These are phyloP conservation scores for Hydrotaea cyrtoneurina DNA, from an alignment of 2,888 invertebrate species.

Conservation along the genomic window DNA sequence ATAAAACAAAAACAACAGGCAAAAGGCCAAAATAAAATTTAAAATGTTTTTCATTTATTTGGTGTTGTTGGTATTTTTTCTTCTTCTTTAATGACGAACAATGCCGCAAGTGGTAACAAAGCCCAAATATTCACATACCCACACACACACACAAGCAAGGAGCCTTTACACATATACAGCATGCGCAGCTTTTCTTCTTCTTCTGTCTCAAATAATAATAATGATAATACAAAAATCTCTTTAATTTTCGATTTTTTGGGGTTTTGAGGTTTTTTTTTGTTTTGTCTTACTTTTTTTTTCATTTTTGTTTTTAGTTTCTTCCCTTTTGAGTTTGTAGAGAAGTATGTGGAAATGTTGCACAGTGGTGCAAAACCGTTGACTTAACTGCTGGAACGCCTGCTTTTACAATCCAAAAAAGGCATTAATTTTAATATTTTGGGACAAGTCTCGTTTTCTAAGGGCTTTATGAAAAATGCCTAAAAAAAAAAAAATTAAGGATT, in stretches of 20 bases:
- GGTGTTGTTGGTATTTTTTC: slow-evolving; percentile 8
- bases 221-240: slow-evolving; percentile 38
- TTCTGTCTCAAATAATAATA: slow-evolving; percentile 13
- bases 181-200: neutral
- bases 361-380: neutral
- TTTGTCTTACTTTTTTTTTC: no score
- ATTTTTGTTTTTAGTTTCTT: neutral
- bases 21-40: slow-evolving; percentile 43
- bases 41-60: slow-evolving; percentile 34
- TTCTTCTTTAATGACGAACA: slow-evolving; percentile 41
- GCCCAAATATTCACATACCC: slow-evolving; percentile 29
- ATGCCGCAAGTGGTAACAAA: slow-evolving; percentile 53
- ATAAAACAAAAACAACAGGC: slow-evolving; percentile 8
- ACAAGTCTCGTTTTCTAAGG: no score
- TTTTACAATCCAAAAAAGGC: no score
- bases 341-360: no score
- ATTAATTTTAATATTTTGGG: no score
- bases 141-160: neutral
- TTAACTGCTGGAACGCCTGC: no score
- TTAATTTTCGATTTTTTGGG: slow-evolving; percentile 47
- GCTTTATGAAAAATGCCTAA: no score
- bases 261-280: slow-evolving; percentile 35
- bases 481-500: no score
- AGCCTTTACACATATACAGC: neutral
- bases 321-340: neutral